A percentile compares a stretch with the other conserved stretches of the same genome.
phyloP scores from a whole-genome alignment of 2,797 vertebrate species.

The Urosaurus nigricauda region DNA sequence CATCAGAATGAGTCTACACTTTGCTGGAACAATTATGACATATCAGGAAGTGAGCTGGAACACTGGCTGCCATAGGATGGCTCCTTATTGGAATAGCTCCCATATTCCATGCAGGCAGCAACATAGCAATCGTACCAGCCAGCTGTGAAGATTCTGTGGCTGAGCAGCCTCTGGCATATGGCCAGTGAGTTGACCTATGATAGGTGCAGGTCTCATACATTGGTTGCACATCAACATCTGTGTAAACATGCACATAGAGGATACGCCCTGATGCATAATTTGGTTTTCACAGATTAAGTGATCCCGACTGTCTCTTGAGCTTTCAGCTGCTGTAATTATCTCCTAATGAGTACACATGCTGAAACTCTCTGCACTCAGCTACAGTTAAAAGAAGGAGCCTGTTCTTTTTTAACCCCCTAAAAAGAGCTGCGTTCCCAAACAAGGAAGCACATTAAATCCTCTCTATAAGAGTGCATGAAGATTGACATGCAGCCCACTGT shows the following conservation, averaged over 20 bases:
- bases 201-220: neutral
- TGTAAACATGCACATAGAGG: slow-evolving; percentile 23
- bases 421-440: slow-evolving; percentile 44
- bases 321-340: slow-evolving; percentile 34
- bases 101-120: neutral
- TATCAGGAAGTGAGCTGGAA: neutral
- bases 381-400: slow-evolving; percentile 22
- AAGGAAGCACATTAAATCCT: slow-evolving; percentile 51
- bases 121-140: neutral
- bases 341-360: slow-evolving; percentile 38
- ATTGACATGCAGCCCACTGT: slow-evolving; percentile 57
- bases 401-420: slow-evolving; percentile 24
- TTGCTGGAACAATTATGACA: neutral
- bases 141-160: neutral
- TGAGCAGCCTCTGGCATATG: neutral
- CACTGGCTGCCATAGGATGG: neutral
- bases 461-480: slow-evolving; percentile 46
- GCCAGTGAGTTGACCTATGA: neutral
- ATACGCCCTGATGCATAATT: slow-evolving; percentile 40
- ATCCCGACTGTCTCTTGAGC: slow-evolving; percentile 41
- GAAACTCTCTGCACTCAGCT: slow-evolving; percentile 38
- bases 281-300: slow-evolving; percentile 39
- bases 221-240: slow-evolving; percentile 18
- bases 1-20: neutral
- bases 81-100: neutral